These are phyloP conservation scores for Notolepis coatsorum DNA, from an alignment of 2,797 vertebrate genomes.

Conservation along the genomic window DNA sequence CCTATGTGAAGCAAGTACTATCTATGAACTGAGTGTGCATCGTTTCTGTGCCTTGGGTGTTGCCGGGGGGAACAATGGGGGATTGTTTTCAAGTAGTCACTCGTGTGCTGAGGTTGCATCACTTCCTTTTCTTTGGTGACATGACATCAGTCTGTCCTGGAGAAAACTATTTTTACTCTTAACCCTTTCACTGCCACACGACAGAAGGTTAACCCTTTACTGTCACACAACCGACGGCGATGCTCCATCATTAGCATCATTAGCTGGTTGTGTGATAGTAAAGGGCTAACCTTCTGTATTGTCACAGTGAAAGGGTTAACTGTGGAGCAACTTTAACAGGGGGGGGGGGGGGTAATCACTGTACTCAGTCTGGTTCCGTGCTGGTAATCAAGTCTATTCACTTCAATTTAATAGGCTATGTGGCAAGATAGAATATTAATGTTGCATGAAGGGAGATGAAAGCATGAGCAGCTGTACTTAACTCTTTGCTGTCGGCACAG, in stretches of 20 bases:
- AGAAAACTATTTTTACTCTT: constrained; percentile 51
- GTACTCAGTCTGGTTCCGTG: not conserved
- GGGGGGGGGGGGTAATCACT: too few species aligned
- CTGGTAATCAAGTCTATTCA: not conserved
- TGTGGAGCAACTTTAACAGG: not conserved
- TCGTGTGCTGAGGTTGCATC: constrained; percentile 57
- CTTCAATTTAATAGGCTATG: not conserved
- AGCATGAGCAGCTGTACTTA: not conserved
- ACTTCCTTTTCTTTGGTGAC: constrained; percentile 61
- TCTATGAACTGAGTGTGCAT: constrained; percentile 26
- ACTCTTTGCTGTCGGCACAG: not conserved
- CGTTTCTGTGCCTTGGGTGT: constrained; percentile 64
- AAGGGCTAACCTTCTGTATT: too few species aligned
- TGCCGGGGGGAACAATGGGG: constrained; percentile 65
- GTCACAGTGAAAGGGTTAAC: too few species aligned
- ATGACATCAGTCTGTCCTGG: constrained; percentile 40
- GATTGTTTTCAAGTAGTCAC: constrained; percentile 66
- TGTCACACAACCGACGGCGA: too few species aligned
- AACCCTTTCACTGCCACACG: too few species aligned
- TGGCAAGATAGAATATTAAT: constrained; percentile 12
- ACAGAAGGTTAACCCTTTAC: too few species aligned
- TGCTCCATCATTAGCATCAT: too few species aligned
- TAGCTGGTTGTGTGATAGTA: too few species aligned
- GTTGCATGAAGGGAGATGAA: constrained; percentile 9
- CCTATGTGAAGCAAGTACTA: constrained; percentile 42